phyloP scores from a whole-genome alignment of 2,888 invertebrate species.

The Cecidostiba fungosa region DNA sequence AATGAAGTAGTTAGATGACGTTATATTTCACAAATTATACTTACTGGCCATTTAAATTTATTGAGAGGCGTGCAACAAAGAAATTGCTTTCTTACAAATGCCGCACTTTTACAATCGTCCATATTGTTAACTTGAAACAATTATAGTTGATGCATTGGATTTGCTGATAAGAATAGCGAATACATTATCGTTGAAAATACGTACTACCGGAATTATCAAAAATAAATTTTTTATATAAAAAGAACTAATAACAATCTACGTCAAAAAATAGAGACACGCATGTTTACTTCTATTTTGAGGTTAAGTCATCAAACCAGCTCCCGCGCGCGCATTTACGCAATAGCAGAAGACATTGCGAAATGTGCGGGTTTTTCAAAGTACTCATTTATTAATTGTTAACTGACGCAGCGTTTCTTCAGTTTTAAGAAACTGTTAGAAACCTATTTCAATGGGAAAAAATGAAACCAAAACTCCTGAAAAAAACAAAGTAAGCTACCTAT shows the following conservation, averaged over 20 bases:
- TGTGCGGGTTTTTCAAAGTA: not conserved
- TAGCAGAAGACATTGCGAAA: not conserved
- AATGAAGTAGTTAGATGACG: conserved; percentile 38
- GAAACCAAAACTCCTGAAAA: no score
- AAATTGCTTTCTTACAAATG: conserved; percentile 70
- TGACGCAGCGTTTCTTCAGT: no score
- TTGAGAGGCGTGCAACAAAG: conserved; percentile 72
- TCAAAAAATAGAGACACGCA: not conserved
- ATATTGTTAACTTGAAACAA: conserved; percentile 9
- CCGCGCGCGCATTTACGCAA: no score
- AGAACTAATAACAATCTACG: not conserved
- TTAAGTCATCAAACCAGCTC: not conserved
- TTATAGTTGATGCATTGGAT: not conserved
- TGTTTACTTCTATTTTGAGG: not conserved
- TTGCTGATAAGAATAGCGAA: not conserved
- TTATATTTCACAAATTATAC: conserved; percentile 1
- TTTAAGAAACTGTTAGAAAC: no score
- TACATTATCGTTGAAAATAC: not conserved
- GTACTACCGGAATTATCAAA: not conserved
- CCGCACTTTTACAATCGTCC: conserved; percentile 13
- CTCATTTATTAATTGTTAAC: no score
- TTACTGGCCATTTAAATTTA: conserved; percentile 69
- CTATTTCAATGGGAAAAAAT: no score
- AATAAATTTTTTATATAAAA: not conserved
- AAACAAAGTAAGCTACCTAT: no score